phyloP scores from a whole-genome alignment of 1,140 invertebrate genomes.

The Microplitis demolitor region DNA sequence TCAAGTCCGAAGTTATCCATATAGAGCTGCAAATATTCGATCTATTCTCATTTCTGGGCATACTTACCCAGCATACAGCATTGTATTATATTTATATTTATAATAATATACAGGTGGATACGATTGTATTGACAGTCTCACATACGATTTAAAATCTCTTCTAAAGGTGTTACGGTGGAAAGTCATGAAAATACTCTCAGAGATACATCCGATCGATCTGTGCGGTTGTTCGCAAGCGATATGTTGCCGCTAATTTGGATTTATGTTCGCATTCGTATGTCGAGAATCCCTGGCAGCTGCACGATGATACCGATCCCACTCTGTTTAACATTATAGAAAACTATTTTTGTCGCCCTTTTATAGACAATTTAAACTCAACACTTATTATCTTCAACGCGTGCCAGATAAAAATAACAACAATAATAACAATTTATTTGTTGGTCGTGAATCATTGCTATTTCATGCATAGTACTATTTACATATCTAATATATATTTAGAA shows the following conservation, averaged over 20 bases:
- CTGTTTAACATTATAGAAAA: too few relatives aligned
- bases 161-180: neutral
- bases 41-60: too few relatives aligned
- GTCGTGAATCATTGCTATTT: too few relatives aligned
- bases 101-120: neutral
- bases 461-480: too few relatives aligned
- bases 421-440: too few relatives aligned
- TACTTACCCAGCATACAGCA: too few relatives aligned
- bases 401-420: neutral
- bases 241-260: constrained; percentile 51
- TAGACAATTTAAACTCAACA: neutral
- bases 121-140: neutral
- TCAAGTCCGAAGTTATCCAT: too few relatives aligned
- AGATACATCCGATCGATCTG: constrained; percentile 34
- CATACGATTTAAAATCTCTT: neutral
- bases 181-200: neutral
- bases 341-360: constrained; percentile 25
- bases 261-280: constrained; percentile 49
- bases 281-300: constrained; percentile 13
- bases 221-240: constrained; percentile 25
- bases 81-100: neutral
- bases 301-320: constrained; percentile 3
- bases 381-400: neutral
- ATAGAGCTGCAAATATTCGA: too few relatives aligned
- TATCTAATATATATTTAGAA: too few relatives aligned